phyloP scores from a whole-genome alignment of 2,797 vertebrate species.

The Loriculus beryllinus region DNA sequence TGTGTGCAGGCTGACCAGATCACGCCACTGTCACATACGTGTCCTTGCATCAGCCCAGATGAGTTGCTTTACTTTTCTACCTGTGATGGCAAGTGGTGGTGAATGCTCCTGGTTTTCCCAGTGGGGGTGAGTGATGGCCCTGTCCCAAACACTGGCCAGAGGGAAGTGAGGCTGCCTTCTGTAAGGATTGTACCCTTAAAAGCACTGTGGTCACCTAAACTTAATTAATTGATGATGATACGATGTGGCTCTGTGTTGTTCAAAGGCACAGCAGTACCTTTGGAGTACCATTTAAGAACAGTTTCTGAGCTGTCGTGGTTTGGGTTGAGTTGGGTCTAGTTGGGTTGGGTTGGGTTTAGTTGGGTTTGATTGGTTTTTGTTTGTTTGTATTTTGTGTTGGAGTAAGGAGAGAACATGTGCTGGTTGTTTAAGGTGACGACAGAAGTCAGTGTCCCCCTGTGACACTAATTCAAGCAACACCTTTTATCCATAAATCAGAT shows the following conservation, averaged over 20 bases:
- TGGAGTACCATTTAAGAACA: neutral
- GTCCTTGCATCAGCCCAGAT: neutral
- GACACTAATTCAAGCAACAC: neutral
- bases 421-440: neutral
- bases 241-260: neutral
- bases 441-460: neutral
- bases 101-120: neutral
- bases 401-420: neutral
- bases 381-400: neutral
- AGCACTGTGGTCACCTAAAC: neutral
- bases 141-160: neutral
- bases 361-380: neutral
- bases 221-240: neutral
- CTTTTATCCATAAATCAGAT: neutral
- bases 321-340: neutral
- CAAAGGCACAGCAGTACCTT: neutral
- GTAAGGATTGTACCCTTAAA: neutral
- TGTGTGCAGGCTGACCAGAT: neutral
- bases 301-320: neutral
- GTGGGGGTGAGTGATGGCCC: neutral
- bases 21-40: neutral
- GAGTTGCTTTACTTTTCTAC: neutral
- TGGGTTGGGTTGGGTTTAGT: neutral
- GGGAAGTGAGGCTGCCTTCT: neutral
- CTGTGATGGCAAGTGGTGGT: rapidly evolving